A percentile compares a stretch with the other conserved stretches of the same genome.
phyloP scores from a whole-genome alignment of 2,797 vertebrate genomes.

The Margarornis squamiger region DNA sequence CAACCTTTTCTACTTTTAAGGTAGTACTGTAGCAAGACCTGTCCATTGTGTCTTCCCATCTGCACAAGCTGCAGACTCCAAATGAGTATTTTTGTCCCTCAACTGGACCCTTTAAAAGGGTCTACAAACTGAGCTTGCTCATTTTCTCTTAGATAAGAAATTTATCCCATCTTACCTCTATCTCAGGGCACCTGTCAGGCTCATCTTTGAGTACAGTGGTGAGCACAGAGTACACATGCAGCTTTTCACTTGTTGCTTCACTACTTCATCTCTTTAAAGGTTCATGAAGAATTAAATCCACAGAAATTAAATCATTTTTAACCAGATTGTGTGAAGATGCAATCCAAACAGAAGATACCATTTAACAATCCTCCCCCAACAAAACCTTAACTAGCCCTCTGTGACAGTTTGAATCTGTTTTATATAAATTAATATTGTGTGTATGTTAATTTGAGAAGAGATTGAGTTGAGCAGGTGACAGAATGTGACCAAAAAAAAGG shows the following conservation, averaged over 20 bases:
- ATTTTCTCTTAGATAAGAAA: background rate
- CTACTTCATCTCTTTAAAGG: background rate
- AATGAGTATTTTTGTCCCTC: background rate
- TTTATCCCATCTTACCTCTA: background rate
- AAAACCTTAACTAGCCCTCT: background rate
- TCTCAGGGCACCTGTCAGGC: background rate
- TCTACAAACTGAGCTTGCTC: background rate
- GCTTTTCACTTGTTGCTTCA: background rate
- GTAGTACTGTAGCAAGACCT: background rate
- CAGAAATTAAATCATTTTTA: background rate
- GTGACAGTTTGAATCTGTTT: background rate
- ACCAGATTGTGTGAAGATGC: background rate
- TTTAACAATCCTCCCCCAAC: background rate
- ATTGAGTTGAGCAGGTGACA: background rate
- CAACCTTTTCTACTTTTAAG: background rate
- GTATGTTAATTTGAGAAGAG: background rate
- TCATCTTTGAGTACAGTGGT: background rate
- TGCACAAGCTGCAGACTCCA: background rate
- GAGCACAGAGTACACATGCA: background rate
- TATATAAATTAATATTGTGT: background rate
- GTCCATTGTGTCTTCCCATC: background rate
- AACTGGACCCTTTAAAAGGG: background rate
- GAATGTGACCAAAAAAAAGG: background rate
- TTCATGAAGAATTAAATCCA: background rate
- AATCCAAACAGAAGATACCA: background rate